Evolutionary conservation across 1,140 invertebrate genomes (phyloP).

Genomic region (Megalopta genalis): DNA sequence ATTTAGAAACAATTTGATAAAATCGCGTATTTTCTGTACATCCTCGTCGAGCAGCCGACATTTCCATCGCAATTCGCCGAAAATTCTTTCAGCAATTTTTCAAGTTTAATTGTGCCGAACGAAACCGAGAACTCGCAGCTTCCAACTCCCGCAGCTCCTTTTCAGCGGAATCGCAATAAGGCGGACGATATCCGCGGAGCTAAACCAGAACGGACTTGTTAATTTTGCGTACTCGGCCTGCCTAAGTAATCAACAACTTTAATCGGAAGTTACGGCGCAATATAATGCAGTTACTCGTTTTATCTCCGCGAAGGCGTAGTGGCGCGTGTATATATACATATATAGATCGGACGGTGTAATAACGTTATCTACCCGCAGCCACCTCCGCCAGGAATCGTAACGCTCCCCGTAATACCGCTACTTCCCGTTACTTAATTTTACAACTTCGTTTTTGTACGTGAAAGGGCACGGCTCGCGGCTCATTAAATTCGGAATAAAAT

Average conservation of each 20-base stretch:
- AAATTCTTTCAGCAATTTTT: background rate
- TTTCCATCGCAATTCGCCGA: background rate
- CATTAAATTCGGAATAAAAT: too few species aligned
- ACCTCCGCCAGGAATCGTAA: conserved; percentile 26
- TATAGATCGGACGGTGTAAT: conserved; percentile 19
- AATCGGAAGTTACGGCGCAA: conserved; percentile 44
- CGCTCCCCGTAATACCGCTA: conserved; percentile 23
- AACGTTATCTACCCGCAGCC: conserved; percentile 45
- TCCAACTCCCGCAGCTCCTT: background rate
- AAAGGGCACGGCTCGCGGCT: too few species aligned
- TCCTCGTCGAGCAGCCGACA: background rate
- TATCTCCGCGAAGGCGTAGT: conserved; percentile 36
- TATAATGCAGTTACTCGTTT: conserved; percentile 51
- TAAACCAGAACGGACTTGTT: conserved; percentile 36
- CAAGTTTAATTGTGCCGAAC: background rate
- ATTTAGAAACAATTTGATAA: too few species aligned
- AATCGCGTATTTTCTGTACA: too few species aligned
- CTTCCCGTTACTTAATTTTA: conserved; percentile 38
- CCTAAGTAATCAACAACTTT: conserved; percentile 47
- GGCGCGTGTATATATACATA: background rate
- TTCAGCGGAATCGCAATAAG: background rate
- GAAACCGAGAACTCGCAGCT: background rate
- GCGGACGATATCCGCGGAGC: background rate
- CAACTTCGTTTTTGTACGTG: background rate
- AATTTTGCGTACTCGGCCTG: conserved; percentile 30